A percentile compares a stretch with the other conserved stretches of the same genome.
These are phyloP conservation scores for Hepsetus odoe DNA, from an alignment of 2,113 vertebrate species.

Conservation along the genomic window DNA sequence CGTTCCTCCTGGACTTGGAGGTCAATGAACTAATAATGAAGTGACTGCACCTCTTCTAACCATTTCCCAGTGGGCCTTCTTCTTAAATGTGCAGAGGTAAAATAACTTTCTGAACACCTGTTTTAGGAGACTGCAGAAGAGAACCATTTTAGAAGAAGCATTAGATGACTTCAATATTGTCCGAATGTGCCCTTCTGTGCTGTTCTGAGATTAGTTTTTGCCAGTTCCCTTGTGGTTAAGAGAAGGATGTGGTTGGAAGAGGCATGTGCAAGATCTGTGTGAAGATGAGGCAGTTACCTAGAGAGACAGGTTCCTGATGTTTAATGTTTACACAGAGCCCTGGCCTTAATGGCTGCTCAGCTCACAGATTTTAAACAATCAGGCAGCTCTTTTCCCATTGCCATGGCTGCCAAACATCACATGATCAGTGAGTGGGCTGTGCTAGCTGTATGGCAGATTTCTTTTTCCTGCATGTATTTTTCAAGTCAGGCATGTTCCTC, in stretches of 20 bases:
- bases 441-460: neutral
- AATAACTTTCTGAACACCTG: constrained; percentile 8
- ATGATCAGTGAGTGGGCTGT: neutral
- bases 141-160: neutral
- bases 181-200: neutral
- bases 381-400: neutral
- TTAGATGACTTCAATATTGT: neutral
- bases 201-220: neutral
- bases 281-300: neutral
- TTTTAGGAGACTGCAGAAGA: neutral
- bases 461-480: neutral
- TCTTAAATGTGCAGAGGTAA: neutral
- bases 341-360: neutral
- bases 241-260: neutral
- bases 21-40: constrained; percentile 8
- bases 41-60: neutral
- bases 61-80: neutral
- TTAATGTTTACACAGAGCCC: constrained; percentile 65
- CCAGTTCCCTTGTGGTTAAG: neutral
- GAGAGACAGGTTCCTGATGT: constrained; percentile 2
- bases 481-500: neutral
- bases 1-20: constrained; percentile 9
- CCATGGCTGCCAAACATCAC: neutral
- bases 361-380: constrained; percentile 3
- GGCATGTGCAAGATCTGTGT: neutral